A percentile compares a stretch with the other conserved stretches of the same genome.
Conservation (phyloP, 2,113 vertebrate genomes). For the Hylia prasina region DNA sequence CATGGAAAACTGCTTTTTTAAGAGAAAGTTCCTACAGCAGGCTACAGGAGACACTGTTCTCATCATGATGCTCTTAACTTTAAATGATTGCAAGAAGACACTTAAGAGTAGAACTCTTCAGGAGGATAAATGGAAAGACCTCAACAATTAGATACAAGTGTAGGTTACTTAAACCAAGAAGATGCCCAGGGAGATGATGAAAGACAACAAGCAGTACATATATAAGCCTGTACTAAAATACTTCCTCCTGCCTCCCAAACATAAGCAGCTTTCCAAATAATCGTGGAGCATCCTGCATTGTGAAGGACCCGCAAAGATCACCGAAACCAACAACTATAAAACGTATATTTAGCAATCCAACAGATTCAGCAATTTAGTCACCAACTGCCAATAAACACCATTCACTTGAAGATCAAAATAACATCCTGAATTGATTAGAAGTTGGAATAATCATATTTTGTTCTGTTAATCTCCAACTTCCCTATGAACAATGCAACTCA, state of each 20-base stretch:
- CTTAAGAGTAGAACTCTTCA: background rate
- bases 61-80: background rate
- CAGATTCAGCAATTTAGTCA: background rate
- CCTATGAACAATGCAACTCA: background rate
- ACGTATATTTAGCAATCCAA: background rate
- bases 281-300: rapidly evolving
- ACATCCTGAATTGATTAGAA: background rate
- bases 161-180: background rate
- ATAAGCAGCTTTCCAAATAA: background rate
- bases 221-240: background rate
- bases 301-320: background rate
- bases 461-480: background rate
- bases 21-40: background rate
- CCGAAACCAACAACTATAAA: background rate
- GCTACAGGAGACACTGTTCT: background rate
- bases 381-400: background rate
- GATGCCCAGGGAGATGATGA: background rate
- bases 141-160: background rate
- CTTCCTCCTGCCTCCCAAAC: rapidly evolving
- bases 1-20: background rate
- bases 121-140: background rate
- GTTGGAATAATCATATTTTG: background rate
- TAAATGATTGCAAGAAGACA: background rate
- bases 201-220: background rate
- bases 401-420: background rate